These are phyloP conservation scores for Anticlea derivata DNA, from an alignment of 2,888 invertebrate species.

Conservation along the genomic window DNA sequence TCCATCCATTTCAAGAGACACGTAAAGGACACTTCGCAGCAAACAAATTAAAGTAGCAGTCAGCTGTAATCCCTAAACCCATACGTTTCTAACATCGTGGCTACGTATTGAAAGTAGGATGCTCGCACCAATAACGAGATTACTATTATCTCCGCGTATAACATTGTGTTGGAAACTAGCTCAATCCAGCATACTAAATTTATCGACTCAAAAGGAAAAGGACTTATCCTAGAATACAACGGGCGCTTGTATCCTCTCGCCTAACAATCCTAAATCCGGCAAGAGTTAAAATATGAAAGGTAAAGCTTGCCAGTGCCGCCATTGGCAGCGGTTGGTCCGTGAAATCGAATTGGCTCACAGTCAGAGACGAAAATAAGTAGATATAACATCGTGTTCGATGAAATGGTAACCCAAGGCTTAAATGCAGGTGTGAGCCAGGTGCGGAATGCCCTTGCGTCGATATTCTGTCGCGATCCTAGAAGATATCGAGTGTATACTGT, in stretches of 20 bases:
- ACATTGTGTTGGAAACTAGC: not conserved
- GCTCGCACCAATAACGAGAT: constrained; percentile 9
- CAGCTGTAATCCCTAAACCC: constrained; percentile 21
- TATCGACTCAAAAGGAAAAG: constrained; percentile 8
- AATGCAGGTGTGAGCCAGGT: constrained; percentile 49
- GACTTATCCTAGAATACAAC: constrained; percentile 9
- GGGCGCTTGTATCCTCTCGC: constrained; percentile 21
- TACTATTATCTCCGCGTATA: constrained; percentile 5
- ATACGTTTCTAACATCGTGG: constrained; percentile 16
- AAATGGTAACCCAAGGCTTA: constrained; percentile 52
- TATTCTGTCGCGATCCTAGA: not conserved
- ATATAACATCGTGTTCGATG: constrained; percentile 56
- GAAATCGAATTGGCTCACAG: constrained; percentile 79
- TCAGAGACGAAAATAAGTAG: constrained; percentile 77
- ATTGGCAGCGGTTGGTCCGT: constrained; percentile 68
- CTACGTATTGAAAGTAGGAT: constrained; percentile 15
- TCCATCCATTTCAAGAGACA: constrained; percentile 35
- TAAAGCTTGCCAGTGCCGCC: constrained; percentile 52
- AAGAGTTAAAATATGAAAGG: constrained; percentile 48
- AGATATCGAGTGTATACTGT: too few relatives aligned
- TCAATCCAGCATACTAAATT: constrained; percentile 6
- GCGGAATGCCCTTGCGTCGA: constrained; percentile 8
- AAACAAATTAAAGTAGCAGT: constrained; percentile 37
- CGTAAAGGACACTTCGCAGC: constrained; percentile 38
- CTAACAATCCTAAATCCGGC: constrained; percentile 31